A percentile compares a stretch with the other conserved stretches of the same genome.
phyloP scores from a whole-genome alignment of 2,113 vertebrate genomes.

The Rhizomys pruinosus region DNA sequence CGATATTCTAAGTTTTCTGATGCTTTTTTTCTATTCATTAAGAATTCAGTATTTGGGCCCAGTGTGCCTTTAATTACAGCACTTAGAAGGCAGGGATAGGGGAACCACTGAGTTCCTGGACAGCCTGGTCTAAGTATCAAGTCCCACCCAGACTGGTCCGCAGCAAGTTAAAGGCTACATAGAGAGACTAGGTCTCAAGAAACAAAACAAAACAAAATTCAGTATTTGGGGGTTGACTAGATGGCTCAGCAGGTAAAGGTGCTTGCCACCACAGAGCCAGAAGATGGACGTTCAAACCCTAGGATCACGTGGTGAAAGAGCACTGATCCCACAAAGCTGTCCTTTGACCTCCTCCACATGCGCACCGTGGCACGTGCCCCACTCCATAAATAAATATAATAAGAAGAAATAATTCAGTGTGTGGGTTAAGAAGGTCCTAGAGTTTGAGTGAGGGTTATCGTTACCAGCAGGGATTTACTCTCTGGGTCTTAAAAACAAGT shows the following conservation, averaged over 20 bases:
- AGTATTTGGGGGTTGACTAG: background rate
- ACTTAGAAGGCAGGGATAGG: no score
- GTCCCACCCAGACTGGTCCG: no score
- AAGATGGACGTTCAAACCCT: background rate
- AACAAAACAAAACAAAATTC: background rate
- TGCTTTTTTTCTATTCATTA: conserved; percentile 15
- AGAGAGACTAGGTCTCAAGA: no score
- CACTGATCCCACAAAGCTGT: background rate
- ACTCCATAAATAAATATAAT: background rate
- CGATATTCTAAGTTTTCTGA: conserved; percentile 23
- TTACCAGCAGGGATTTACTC: background rate
- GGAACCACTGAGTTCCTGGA: no score
- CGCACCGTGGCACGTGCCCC: background rate
- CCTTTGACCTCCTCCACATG: background rate
- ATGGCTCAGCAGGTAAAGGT: background rate
- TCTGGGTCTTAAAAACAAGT: conserved; percentile 65
- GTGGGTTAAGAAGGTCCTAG: conserved; percentile 14
- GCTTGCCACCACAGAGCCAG: background rate
- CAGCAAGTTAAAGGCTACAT: no score
- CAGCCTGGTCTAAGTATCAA: no score
- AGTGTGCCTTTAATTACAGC: no score
- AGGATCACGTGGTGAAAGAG: background rate
- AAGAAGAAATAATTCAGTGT: background rate
- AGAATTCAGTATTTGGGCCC: background rate
- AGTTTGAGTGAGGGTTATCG: conserved; percentile 61